phyloP scores from a whole-genome alignment of 1,140 invertebrate genomes.

The Dendroctonus valens region DNA sequence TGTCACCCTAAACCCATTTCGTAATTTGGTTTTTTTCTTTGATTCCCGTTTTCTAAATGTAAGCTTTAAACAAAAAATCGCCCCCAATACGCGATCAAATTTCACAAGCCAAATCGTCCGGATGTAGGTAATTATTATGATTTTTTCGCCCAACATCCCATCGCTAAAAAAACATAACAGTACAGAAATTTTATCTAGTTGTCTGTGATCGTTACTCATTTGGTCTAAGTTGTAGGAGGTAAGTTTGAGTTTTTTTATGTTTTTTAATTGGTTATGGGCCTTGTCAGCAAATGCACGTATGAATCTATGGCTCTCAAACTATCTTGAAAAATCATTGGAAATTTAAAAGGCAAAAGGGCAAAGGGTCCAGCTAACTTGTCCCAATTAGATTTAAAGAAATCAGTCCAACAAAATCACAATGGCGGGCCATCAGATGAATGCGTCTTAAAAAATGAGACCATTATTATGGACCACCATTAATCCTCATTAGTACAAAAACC shows the following conservation, averaged over 20 bases:
- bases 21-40: constrained; percentile 38
- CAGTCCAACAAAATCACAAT: constrained; percentile 45
- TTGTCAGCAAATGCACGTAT: no score
- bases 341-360: constrained; percentile 16
- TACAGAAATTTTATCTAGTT: constrained; percentile 34
- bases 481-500: background rate
- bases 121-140: constrained; percentile 33
- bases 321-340: background rate
- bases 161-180: constrained; percentile 34
- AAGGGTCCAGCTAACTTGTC: constrained; percentile 24
- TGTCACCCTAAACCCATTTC: constrained; percentile 37
- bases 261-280: background rate
- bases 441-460: constrained; percentile 33
- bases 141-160: constrained; percentile 26
- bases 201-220: constrained; percentile 36
- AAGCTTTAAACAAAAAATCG: constrained; percentile 31
- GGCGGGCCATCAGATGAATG: constrained; percentile 45
- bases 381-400: constrained; percentile 42
- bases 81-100: constrained; percentile 28
- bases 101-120: constrained; percentile 30
- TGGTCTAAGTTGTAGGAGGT: constrained; percentile 33
- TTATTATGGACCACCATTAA: no score
- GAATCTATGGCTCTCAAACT: no score
- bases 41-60: constrained; percentile 36
- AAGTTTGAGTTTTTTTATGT: constrained; percentile 27